Conservation (phyloP, 2,113 vertebrate genomes). For the Antechinus flavipes region DNA sequence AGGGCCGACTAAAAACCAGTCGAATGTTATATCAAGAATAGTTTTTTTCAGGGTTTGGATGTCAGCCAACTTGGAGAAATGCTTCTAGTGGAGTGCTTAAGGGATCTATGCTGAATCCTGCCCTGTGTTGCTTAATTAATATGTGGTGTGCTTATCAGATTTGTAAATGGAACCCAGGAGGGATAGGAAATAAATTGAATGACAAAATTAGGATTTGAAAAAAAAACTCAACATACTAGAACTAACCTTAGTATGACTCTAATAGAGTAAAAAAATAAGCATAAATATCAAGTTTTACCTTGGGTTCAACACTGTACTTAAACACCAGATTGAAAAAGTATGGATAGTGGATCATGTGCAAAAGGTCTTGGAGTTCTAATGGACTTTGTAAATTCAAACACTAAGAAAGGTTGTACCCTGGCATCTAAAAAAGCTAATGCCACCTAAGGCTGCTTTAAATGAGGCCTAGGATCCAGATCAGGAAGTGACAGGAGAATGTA, state of each 20-base stretch:
- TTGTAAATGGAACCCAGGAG: background rate
- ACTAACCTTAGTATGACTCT: background rate
- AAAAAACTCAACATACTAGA: background rate
- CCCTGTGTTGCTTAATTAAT: background rate
- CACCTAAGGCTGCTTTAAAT: background rate
- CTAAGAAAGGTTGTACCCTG: background rate
- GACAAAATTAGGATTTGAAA: background rate
- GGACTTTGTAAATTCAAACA: background rate
- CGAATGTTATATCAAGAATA: background rate
- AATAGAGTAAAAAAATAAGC: background rate
- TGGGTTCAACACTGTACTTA: background rate
- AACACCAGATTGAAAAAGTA: background rate
- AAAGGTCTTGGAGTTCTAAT: background rate
- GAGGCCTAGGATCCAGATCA: background rate
- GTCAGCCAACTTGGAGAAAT: background rate
- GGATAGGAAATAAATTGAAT: background rate
- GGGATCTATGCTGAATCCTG: background rate
- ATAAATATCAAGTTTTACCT: background rate
- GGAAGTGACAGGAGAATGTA: background rate
- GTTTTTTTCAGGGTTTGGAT: background rate
- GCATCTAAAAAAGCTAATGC: background rate
- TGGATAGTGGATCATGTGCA: background rate
- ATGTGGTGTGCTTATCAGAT: background rate
- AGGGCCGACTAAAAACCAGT: background rate
- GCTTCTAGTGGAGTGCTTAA: too few species aligned